These are phyloP conservation scores for Limonius californicus DNA, from an alignment of 1,140 invertebrate species.

Conservation along the genomic window DNA sequence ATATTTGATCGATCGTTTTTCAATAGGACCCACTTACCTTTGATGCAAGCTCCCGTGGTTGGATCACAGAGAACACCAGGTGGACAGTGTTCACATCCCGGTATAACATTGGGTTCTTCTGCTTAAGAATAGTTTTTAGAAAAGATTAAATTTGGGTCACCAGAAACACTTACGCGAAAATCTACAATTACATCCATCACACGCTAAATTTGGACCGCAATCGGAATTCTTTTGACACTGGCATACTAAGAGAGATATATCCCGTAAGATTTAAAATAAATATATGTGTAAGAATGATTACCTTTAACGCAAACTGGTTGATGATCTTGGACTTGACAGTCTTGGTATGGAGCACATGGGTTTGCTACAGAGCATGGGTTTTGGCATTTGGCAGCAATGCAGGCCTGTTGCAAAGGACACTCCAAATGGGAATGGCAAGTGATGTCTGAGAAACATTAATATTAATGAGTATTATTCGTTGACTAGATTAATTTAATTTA, in stretches of 20 bases:
- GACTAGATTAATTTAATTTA: not conserved
- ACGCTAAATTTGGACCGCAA: slow-evolving; percentile 54
- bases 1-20: not conserved
- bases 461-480: slow-evolving; percentile 22
- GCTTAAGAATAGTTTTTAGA: too few relatives aligned
- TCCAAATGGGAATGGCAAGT: slow-evolving; percentile 66
- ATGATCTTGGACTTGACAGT: slow-evolving; percentile 74
- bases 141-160: too few relatives aligned
- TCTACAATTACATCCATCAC: slow-evolving; percentile 68
- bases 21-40: slow-evolving; percentile 58
- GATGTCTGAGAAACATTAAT: slow-evolving; percentile 52
- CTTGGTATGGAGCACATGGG: slow-evolving; percentile 62
- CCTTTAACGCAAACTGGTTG: slow-evolving; percentile 74
- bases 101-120: slow-evolving; percentile 35
- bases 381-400: slow-evolving; percentile 70
- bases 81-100: slow-evolving; percentile 69
- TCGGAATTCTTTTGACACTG: slow-evolving; percentile 62
- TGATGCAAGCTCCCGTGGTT: slow-evolving; percentile 69
- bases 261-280: too few relatives aligned
- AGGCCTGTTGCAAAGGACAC: slow-evolving; percentile 71
- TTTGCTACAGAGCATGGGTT: slow-evolving; percentile 59
- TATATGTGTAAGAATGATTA: too few relatives aligned
- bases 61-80: slow-evolving; percentile 69
- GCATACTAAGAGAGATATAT: too few relatives aligned
- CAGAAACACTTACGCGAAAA: slow-evolving; percentile 54